Percentiles rank a stretch among this genome's conserved stretches.
Conservation (phyloP, 2,113 vertebrate species). For the Zosterops pallidus region DNA sequence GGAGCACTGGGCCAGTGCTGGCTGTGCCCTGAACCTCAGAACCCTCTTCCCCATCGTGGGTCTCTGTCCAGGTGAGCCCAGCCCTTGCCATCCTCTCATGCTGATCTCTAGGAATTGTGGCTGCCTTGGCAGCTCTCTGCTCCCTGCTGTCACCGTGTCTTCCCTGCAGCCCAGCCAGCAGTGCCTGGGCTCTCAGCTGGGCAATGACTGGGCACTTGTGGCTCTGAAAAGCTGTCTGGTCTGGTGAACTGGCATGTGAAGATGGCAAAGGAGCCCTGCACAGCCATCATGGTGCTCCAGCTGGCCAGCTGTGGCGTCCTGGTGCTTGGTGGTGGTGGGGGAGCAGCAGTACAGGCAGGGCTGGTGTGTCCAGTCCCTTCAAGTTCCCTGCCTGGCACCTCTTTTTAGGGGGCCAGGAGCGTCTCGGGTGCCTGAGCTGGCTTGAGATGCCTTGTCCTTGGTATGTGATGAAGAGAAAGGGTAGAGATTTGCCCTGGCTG, state of each 20-base stretch:
- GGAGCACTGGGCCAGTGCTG: accelerated
- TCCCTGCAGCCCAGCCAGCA: accelerated
- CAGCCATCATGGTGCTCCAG: accelerated
- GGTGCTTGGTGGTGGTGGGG: accelerated
- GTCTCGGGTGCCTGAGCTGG: accelerated
- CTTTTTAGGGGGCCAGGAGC: background rate
- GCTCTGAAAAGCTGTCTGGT: background rate
- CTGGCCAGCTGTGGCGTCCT: background rate
- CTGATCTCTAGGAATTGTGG: background rate
- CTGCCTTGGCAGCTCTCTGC: background rate
- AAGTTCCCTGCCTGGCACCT: background rate
- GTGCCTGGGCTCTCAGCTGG: accelerated
- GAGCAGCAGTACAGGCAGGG: background rate
- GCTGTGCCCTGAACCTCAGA: accelerated
- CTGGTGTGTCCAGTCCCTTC: background rate
- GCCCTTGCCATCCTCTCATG: background rate
- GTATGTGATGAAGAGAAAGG: background rate
- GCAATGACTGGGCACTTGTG: background rate
- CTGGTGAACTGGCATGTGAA: background rate
- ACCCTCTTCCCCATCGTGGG: accelerated
- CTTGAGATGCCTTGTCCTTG: background rate
- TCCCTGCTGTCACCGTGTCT: accelerated
- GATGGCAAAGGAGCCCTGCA: background rate
- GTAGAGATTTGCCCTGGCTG: accelerated
- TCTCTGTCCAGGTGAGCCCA: accelerated